Evolutionary conservation across 1,140 invertebrate species (phyloP).

Genomic region (Octopus bimaculoides): DNA sequence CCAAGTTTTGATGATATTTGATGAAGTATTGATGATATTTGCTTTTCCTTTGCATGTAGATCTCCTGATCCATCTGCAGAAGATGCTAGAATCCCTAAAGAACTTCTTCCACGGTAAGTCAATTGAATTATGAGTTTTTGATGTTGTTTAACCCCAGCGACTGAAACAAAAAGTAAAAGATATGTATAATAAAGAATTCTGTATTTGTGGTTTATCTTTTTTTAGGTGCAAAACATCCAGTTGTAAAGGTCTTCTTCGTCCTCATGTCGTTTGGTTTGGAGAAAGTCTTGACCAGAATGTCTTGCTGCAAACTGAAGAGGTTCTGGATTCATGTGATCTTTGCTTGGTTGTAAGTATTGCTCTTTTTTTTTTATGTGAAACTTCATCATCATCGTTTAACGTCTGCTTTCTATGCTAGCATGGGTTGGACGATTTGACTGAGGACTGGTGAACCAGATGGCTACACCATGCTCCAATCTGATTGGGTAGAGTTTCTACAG

Average conservation of each 20-base stretch:
- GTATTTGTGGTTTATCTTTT: conserved; percentile 5
- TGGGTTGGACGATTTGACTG: no score
- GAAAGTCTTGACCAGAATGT: conserved; percentile 72
- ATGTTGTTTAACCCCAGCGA: no score
- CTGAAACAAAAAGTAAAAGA: neutral
- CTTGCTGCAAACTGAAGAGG: conserved; percentile 64
- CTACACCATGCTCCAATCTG: no score
- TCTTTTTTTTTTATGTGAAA: no score
- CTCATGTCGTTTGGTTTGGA: conserved; percentile 89
- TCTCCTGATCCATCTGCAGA: conserved; percentile 59
- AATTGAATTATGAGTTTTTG: no score
- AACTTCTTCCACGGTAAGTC: conserved; percentile 66
- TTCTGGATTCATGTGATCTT: conserved; percentile 73
- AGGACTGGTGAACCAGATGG: no score
- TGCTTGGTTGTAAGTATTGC: conserved; percentile 73
- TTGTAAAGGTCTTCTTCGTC: conserved; percentile 75
- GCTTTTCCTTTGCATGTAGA: conserved; percentile 44
- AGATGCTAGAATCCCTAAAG: conserved; percentile 65
- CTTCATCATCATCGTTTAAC: no score
- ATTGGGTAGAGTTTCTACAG: no score
- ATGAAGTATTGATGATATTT: neutral
- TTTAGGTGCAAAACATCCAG: conserved; percentile 62
- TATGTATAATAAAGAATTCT: neutral
- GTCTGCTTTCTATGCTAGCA: no score
- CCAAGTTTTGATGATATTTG: neutral